Conservation (phyloP, 2,797 vertebrate genomes). For the Melanotaenia pygmaea region DNA sequence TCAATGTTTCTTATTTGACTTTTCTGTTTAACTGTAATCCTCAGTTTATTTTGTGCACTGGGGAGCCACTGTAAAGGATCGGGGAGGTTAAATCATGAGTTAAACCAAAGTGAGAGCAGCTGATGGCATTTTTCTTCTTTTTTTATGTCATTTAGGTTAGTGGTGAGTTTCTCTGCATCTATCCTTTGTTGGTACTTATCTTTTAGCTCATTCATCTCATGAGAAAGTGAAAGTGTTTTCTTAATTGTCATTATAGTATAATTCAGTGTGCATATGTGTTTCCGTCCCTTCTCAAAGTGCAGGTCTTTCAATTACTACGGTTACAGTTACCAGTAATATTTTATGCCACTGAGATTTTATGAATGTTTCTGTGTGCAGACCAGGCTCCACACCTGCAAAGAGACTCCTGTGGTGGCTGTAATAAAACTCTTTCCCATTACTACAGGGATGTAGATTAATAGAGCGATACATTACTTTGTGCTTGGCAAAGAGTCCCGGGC, state of each 20-base stretch:
- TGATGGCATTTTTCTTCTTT: slow-evolving; percentile 12
- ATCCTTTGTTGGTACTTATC: not conserved
- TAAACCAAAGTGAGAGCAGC: slow-evolving; percentile 18
- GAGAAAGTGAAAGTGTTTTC: not conserved
- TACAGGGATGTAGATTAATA: slow-evolving; percentile 77
- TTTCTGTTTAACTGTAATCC: slow-evolving; percentile 1
- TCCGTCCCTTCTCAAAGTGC: not conserved
- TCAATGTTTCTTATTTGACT: not conserved
- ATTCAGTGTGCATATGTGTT: not conserved
- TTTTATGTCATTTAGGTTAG: not conserved
- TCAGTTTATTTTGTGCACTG: not conserved
- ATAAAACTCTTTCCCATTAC: slow-evolving; percentile 68
- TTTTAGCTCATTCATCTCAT: not conserved
- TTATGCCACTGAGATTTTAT: not conserved
- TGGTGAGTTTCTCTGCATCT: not conserved
- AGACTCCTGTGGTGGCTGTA: slow-evolving; percentile 63
- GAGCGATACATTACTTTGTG: slow-evolving; percentile 73
- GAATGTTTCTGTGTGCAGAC: slow-evolving; percentile 27
- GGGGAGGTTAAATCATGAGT: slow-evolving; percentile 11
- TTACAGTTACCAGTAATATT: not conserved
- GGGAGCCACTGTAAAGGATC: slow-evolving; percentile 8
- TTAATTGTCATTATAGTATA: not conserved
- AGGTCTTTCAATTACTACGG: not conserved
- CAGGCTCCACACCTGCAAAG: slow-evolving; percentile 62
- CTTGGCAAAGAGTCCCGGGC: slow-evolving; percentile 57